phyloP scores from a whole-genome alignment of 2,888 invertebrate genomes.

The Amaurobius ferox region DNA sequence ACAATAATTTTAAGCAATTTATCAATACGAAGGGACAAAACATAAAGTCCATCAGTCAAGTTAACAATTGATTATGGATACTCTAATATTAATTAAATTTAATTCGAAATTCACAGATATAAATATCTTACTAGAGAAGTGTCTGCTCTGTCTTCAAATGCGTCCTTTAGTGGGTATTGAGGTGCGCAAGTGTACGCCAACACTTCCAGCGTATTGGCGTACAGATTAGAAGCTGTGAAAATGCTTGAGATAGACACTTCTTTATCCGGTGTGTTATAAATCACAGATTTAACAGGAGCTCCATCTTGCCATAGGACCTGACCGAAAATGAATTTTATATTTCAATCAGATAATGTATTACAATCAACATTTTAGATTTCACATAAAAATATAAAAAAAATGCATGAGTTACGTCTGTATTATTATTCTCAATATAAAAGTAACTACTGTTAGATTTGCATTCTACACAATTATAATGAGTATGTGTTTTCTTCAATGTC shows the following conservation, averaged over 20 bases:
- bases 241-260: slow-evolving; percentile 80
- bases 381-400: too few relatives aligned
- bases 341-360: neutral
- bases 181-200: slow-evolving; percentile 85
- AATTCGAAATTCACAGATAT: too few relatives aligned
- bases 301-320: slow-evolving; percentile 83
- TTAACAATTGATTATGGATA: too few relatives aligned
- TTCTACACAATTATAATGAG: too few relatives aligned
- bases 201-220: slow-evolving; percentile 82
- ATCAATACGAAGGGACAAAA: too few relatives aligned
- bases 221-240: slow-evolving; percentile 82
- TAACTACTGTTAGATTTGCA: too few relatives aligned
- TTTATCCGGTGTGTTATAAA: slow-evolving; percentile 83
- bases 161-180: slow-evolving; percentile 82
- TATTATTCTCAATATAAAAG: too few relatives aligned
- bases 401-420: too few relatives aligned
- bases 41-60: too few relatives aligned
- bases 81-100: too few relatives aligned
- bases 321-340: neutral
- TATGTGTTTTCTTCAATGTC: too few relatives aligned
- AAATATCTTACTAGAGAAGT: slow-evolving; percentile 80
- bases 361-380: neutral
- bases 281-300: slow-evolving; percentile 84
- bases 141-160: slow-evolving; percentile 85
- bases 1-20: too few relatives aligned